Percentiles rank a stretch among this genome's conserved stretches.
These are phyloP conservation scores for Stenodema calcarata DNA, from an alignment of 2,888 invertebrate species.

Conservation along the genomic window DNA sequence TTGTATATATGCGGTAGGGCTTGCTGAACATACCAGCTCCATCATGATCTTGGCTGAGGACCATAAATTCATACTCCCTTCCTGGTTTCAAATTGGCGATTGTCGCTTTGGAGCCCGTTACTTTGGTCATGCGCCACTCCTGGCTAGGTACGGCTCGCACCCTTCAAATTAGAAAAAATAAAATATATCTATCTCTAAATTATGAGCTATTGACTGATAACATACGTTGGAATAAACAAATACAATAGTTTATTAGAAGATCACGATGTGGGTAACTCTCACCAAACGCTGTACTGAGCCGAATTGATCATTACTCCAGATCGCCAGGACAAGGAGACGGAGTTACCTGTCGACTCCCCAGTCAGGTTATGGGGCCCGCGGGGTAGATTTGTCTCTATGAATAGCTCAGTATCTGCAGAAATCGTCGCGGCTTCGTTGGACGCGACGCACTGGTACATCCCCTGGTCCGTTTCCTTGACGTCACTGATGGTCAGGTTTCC, in stretches of 20 bases:
- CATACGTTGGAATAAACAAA: too few relatives aligned
- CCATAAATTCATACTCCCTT: constrained; percentile 87
- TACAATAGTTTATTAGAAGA: too few relatives aligned
- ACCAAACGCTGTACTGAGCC: constrained; percentile 85
- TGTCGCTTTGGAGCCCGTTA: constrained; percentile 80
- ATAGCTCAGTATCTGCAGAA: constrained; percentile 77
- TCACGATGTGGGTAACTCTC: constrained; percentile 50
- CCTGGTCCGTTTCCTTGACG: constrained; percentile 85
- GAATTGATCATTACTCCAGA: constrained; percentile 80
- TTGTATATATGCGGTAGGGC: constrained; percentile 76
- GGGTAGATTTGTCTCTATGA: constrained; percentile 86
- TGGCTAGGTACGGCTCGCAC: constrained; percentile 76
- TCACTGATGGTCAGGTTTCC: constrained; percentile 84
- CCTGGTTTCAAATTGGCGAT: constrained; percentile 78
- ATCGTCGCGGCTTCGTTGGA: constrained; percentile 89
- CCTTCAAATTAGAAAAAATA: constrained; percentile 59
- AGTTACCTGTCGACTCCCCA: constrained; percentile 73
- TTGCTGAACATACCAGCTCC: constrained; percentile 93
- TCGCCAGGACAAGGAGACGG: constrained; percentile 82
- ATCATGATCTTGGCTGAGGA: constrained; percentile 82
- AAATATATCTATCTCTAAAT: not conserved
- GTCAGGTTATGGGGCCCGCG: constrained; percentile 87
- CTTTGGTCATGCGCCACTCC: constrained; percentile 84
- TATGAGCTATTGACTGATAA: too few relatives aligned
- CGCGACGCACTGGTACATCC: constrained; percentile 82